Base-by-base conservation (phyloP, 2,113 vertebrate genomes). In the Arvicanthis niloticus region DNA sequence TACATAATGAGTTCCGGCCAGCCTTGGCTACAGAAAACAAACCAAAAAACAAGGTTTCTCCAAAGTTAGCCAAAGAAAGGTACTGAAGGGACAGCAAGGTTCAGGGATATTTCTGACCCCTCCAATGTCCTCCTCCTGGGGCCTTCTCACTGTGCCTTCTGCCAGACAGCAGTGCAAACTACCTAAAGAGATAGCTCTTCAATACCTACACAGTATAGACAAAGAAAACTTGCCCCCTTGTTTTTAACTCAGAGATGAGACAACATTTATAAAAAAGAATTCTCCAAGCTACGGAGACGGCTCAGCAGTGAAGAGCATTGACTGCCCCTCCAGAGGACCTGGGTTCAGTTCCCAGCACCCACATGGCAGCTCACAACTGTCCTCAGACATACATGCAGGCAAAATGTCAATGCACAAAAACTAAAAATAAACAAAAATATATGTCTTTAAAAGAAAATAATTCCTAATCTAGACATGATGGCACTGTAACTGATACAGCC, bases 181-280 rank as follows among this genome's bases (percentile, higher is more conserved):
- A 45, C 42, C 0, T 91, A 45, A 40, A n/a, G 51, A 93, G 19
- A 62, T 12, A 78, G 86, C 45, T 58, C 40, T 93, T 75, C 77
- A 37, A 77, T 19, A 40, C 51, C 62, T 58, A 40, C 70, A 58
- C 70, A 29, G 29, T 22, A 15, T 29, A n/a, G 26, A 81, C 78
- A 95, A 88, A 88, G 58, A 65, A 45, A 86, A 65, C 15, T 1
- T 37, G 12, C 16, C 40, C 10, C 24, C 37, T 91, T 65, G 9
- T 19, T 26, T 80, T 84, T 53, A 45, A 53, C 62, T 94, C 53
- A 93, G 26, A 94, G 24, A 91, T 31, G n/a, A 91, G 26, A 93
- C 48, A 88, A 60, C 76, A 84, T 40, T 96, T n/a, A 68, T 15
- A 68, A 68, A 68, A 15, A 68, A 68, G 31, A 68, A 68, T 34